Percentiles rank a stretch among this genome's conserved stretches.
These are phyloP conservation scores for Virgularia gustaviana DNA, from an alignment of 92 coral and sea anemone genomes.

Conservation along the genomic window DNA sequence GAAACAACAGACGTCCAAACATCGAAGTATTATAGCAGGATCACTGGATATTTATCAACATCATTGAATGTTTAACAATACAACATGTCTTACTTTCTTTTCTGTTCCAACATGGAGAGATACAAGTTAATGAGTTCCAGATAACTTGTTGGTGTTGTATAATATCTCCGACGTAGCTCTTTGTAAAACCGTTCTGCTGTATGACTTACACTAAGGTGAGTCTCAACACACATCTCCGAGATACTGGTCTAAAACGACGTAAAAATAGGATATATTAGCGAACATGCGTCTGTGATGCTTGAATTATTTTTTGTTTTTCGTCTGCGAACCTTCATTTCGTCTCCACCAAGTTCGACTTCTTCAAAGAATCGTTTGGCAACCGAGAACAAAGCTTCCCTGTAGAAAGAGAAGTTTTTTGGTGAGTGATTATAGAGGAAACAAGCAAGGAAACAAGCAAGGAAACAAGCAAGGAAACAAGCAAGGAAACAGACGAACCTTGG, in stretches of 20 bases:
- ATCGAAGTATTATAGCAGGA: too few species aligned
- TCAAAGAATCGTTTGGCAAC: slow-evolving; percentile 92
- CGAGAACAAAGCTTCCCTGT: slow-evolving; percentile 90
- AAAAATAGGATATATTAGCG: background rate
- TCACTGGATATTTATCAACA: too few species aligned
- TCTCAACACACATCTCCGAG: slow-evolving; percentile 98
- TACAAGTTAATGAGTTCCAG: slow-evolving; percentile 94
- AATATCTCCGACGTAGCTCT: slow-evolving; percentile 86
- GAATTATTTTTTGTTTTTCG: too few species aligned
- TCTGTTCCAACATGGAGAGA: slow-evolving; percentile 84
- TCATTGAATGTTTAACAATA: too few species aligned
- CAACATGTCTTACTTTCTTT: slow-evolving; percentile 75
- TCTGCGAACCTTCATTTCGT: slow-evolving; percentile 75
- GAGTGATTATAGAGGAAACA: background rate
- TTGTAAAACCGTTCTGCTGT: slow-evolving; percentile 91
- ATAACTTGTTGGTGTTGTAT: slow-evolving; percentile 97
- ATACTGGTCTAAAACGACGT: slow-evolving; percentile 61
- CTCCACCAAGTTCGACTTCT: slow-evolving; percentile 94
- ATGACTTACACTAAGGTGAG: slow-evolving; percentile 85
- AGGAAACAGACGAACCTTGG: slow-evolving; percentile 91
- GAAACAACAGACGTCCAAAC: too few species aligned
- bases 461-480: too few species aligned
- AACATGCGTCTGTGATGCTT: background rate
- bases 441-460: too few species aligned
- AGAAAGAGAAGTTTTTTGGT: background rate